Evolutionary conservation across 1,140 invertebrate species (phyloP), one percentile per base, ranked within the genome.

Genomic region (Drosophila rufa): DNA sequence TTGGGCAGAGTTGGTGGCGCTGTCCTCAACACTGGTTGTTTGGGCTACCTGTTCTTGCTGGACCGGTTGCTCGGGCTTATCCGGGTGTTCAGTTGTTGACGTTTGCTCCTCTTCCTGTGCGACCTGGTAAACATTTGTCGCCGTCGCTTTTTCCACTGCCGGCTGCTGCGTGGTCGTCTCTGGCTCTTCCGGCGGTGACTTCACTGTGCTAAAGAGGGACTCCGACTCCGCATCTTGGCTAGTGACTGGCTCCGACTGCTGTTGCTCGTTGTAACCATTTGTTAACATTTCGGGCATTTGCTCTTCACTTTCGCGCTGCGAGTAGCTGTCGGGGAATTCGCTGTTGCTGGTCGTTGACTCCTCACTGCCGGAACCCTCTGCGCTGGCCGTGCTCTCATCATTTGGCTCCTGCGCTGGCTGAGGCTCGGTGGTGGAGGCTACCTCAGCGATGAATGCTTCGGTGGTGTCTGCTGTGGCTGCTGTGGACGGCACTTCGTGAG

Each of bases 251-350:
- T 75, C 65, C 51, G 60, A 56, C 30, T 53, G 60, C 45, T 53
- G 62, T 67, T 82, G 75, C 43, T 91, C 86, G 53, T 70, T 75
- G 78, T 89, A 89, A 53, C 69, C 66, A 79, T 89, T 89, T 81
- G 80, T 89, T 62, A 89, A 69, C 69, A 90, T 80, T 56, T 89
- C 85, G 48, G 80, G 85, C 77, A 80, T 80, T 75, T 89, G 65
- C 55, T 89, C 66, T 60, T 80, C 71, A 56, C 75, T 79, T 40
- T 79, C 67, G 36, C 30, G 47, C 36, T 79, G 55, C 22, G 75
- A 59, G 58, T 50, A 40, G 22, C 53, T 71, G 55, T 71, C 66
- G 42, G 38, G 17, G 9, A 50, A n/a, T 38, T 33, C 22, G 43
- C 47, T 57, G 30, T 15, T 50, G 38, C 15, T 38, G n/a, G 56